Conservation (phyloP, 92 coral and sea anemone genomes). For the Pocillopora meandrina region DNA sequence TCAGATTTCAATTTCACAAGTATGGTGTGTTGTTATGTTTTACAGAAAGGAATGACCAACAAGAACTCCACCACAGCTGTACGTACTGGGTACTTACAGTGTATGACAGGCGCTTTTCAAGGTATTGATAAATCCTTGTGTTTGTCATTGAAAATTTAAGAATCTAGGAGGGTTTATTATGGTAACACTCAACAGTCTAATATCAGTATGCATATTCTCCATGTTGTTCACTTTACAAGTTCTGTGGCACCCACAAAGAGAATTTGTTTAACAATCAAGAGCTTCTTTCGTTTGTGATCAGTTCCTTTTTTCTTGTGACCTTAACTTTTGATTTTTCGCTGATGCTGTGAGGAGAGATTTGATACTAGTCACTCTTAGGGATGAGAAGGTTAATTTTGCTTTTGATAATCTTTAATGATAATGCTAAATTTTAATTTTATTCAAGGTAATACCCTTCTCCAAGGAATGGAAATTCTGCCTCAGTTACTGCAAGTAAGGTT, state of each 20-base stretch:
- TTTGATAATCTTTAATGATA: not conserved
- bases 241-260: too few species aligned
- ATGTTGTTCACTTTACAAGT: too few species aligned
- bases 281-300: too few species aligned
- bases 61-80: conserved; percentile 83
- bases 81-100: conserved; percentile 75
- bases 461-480: conserved; percentile 79
- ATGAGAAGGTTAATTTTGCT: too few species aligned
- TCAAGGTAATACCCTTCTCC: conserved; percentile 84
- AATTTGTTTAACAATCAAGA: too few species aligned
- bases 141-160: too few species aligned
- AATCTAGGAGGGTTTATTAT: too few species aligned
- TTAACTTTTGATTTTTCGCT: not conserved
- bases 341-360: not conserved
- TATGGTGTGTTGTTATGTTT: not conserved
- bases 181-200: too few species aligned
- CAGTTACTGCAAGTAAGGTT: conserved; percentile 82
- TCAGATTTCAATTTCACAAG: too few species aligned
- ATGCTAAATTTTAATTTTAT: not conserved
- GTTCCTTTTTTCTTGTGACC: too few species aligned
- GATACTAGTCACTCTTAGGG: too few species aligned
- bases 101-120: conserved; percentile 84
- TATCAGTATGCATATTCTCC: too few species aligned
- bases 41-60: conserved; percentile 88
- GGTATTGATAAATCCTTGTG: conserved; percentile 39